A percentile compares a stretch with the other conserved stretches of the same genome.
These are phyloP conservation scores for Labeo rohita DNA, from an alignment of 2,113 vertebrate genomes.

Conservation along the genomic window DNA sequence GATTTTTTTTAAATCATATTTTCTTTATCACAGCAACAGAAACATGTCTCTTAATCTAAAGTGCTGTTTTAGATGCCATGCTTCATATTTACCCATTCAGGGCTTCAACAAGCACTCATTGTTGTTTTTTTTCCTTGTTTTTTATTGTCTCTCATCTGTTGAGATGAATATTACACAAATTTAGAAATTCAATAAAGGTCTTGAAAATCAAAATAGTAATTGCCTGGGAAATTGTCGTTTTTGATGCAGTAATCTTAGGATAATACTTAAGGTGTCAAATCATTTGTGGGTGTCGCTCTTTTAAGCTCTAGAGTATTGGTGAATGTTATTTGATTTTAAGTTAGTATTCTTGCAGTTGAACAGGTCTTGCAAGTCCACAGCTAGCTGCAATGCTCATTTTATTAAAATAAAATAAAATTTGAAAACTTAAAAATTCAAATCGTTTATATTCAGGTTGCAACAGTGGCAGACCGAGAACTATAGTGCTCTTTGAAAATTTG, in stretches of 20 bases:
- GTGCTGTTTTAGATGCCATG: constrained; percentile 48
- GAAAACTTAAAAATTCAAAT: no score
- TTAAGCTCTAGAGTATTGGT: background rate
- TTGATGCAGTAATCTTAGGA: background rate
- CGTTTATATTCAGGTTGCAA: background rate
- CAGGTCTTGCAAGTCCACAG: background rate
- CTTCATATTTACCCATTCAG: background rate
- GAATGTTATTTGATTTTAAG: background rate
- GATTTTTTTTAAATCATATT: background rate
- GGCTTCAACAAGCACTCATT: constrained; percentile 28
- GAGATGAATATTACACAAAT: constrained; percentile 27
- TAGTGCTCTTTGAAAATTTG: background rate
- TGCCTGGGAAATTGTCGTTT: background rate
- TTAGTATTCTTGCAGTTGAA: background rate
- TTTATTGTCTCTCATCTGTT: constrained; percentile 24
- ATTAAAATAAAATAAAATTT: background rate
- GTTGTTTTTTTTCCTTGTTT: background rate
- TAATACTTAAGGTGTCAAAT: background rate
- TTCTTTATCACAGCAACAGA: background rate
- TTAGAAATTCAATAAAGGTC: constrained; percentile 54
- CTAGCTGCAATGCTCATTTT: background rate
- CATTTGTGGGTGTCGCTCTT: background rate
- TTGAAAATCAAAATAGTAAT: background rate
- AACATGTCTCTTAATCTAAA: background rate
- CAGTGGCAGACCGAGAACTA: background rate